A percentile compares a stretch with the other conserved stretches of the same genome.
phyloP scores from a whole-genome alignment of 2,888 invertebrate genomes.

The Agriopis marginaria region DNA sequence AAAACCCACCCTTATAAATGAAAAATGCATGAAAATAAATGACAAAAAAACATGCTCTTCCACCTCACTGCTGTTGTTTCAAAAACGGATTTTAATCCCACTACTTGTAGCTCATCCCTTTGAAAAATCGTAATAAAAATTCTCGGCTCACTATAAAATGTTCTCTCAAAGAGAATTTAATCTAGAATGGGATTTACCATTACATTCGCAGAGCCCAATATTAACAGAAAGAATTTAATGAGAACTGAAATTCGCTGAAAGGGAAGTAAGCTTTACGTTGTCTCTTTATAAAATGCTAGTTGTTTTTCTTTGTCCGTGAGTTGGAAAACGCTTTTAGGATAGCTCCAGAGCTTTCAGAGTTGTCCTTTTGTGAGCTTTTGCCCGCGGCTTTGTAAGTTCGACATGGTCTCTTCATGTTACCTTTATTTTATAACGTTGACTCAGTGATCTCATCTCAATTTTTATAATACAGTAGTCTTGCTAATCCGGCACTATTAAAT shows the following conservation, averaged over 20 bases:
- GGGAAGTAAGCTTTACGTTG: conserved; percentile 27
- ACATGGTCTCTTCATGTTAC: conserved; percentile 7
- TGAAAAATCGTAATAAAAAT: conserved; percentile 38
- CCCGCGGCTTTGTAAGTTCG: conserved; percentile 20
- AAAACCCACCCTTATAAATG: too few relatives aligned
- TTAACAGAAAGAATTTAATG: conserved; percentile 42
- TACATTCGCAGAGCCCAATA: conserved; percentile 34
- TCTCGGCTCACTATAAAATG: conserved; percentile 29
- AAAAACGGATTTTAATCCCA: conserved; percentile 27
- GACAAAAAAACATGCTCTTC: conserved; percentile 1
- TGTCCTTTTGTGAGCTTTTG: conserved; percentile 27
- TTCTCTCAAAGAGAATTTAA: conserved; percentile 40
- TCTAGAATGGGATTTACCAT: conserved; percentile 39
- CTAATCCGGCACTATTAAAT: too few relatives aligned
- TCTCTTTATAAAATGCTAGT: conserved; percentile 21
- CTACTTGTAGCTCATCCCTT: conserved; percentile 13
- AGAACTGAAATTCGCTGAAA: conserved; percentile 32
- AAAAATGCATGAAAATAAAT: not conserved
- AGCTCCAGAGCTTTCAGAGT: conserved; percentile 1
- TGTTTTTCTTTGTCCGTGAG: conserved; percentile 25
- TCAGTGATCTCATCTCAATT: too few relatives aligned
- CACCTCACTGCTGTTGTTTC: conserved; percentile 26
- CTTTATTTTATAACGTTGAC: not conserved
- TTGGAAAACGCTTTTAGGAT: conserved; percentile 24
- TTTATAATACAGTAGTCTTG: too few relatives aligned